Percentiles rank a stretch among this genome's conserved stretches.
phyloP scores from a whole-genome alignment of 2,888 invertebrate genomes.

The Andrena minutula region DNA sequence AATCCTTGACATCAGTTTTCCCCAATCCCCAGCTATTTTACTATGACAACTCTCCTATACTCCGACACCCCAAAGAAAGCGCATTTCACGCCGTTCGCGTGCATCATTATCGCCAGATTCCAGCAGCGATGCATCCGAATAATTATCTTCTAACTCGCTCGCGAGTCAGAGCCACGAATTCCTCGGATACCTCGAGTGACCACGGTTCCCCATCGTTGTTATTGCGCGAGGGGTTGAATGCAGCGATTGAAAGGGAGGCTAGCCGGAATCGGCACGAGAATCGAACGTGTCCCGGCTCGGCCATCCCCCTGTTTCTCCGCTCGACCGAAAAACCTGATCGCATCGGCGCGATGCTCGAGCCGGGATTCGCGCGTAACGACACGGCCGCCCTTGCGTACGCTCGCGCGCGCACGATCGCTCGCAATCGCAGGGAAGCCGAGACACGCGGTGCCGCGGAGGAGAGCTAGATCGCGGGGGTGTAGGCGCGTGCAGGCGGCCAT shows the following conservation, averaged over 20 bases:
- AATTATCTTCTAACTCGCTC: too few species aligned
- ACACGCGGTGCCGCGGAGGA: constrained; percentile 26
- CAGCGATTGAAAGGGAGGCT: not conserved
- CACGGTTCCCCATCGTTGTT: not conserved
- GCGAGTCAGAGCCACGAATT: too few species aligned
- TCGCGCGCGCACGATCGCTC: constrained; percentile 50
- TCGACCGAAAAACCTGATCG: constrained; percentile 22
- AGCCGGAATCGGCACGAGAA: not conserved
- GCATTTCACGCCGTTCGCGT: too few species aligned
- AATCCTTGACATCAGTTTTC: too few species aligned
- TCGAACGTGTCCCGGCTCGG: not conserved
- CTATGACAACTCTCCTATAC: too few species aligned
- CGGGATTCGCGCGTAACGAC: constrained; percentile 5
- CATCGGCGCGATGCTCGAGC: constrained; percentile 12
- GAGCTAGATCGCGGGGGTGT: constrained; percentile 31
- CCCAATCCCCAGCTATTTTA: too few species aligned
- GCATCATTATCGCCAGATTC: too few species aligned
- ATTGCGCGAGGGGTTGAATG: not conserved
- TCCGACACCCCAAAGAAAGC: too few species aligned
- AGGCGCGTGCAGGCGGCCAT: constrained; percentile 20
- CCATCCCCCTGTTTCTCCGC: not conserved
- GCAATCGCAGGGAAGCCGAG: constrained; percentile 65
- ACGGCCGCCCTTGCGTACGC: not conserved
- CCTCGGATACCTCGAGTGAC: too few species aligned
- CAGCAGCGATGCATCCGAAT: not conserved